Base-by-base conservation (phyloP, 2,113 vertebrate genomes). In the Trochalopteron elliotii region DNA sequence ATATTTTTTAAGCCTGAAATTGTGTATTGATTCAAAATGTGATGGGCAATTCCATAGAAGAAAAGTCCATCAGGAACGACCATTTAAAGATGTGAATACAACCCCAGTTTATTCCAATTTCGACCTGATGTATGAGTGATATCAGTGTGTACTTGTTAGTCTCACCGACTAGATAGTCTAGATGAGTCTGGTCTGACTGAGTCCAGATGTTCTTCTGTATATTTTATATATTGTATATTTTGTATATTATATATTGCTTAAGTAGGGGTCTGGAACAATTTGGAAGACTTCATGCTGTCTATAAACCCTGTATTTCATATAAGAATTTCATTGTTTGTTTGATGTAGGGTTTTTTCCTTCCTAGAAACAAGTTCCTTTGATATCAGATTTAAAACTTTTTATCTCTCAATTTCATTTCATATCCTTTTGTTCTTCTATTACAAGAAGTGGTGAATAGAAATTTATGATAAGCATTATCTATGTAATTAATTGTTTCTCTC, bases 401-500 rank as follows among this genome's bases (percentile, higher is more conserved):
- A 64, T 94, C 64, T 93, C 92, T 90, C 50, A n/a, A 49, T 94
- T 96, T 95, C 47, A 27, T 75, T 95, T 28, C 25, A 37, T 61
- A n/a, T 92, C 24, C 59, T 81, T 92, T 95, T 95, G 47, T 95
- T 94, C 83, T 84, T 67, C 10, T 63, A 37, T 75, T 83, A 81
- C 15, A 59, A 67, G 76, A 53, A 94, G 74, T 70, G 24, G 72
- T 95, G n/a, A 95, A 80, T 89, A 90, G 75, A 86, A 95, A 79
- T 9, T 57, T 69, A 45, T 1, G 33, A 95, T 93, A 92, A 89
- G 63, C 0, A 27, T 81, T 87, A 92, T 94, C 94, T 95, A 10
- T 95, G 44, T 75, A 92, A 89, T 88, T 94, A 65, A 86, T 94
- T 67, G 33, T 83, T 92, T 70, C 78, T 97, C 67, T 95, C 71